Conservation (phyloP, 2,113 vertebrate genomes). For the Embiotoca jacksoni region DNA sequence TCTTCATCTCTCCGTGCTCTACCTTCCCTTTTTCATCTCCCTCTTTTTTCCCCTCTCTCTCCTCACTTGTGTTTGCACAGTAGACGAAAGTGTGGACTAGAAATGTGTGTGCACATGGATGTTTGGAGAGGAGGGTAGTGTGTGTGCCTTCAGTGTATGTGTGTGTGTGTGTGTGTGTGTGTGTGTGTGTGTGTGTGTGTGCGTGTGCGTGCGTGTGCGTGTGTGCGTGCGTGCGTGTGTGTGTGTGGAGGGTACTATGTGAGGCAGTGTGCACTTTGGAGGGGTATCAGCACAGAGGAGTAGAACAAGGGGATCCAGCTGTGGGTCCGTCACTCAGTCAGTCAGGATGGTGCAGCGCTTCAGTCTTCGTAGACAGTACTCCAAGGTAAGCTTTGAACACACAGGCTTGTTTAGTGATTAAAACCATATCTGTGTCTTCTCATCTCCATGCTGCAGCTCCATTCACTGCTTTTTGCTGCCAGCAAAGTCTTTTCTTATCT, state of each 20-base stretch:
- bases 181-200: conserved; percentile 49
- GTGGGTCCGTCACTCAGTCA: conserved; percentile 51
- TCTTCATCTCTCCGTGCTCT: conserved; percentile 59
- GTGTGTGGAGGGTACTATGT: conserved; percentile 41
- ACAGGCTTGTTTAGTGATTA: conserved; percentile 29
- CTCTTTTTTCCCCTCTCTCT: conserved; percentile 18
- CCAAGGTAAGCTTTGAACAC: conserved; percentile 80
- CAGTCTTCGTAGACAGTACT: conserved; percentile 84
- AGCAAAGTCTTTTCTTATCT: conserved; percentile 1
- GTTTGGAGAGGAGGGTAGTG: conserved; percentile 61
- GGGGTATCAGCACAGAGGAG: conserved; percentile 48
- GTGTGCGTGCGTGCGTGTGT: conserved; percentile 47
- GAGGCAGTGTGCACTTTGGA: conserved; percentile 59
- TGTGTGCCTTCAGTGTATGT: conserved; percentile 47
- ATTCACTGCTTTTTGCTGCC: conserved; percentile 9
- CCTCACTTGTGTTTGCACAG: conserved; percentile 70
- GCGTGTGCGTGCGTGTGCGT: conserved; percentile 63
- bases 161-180: conserved; percentile 40
- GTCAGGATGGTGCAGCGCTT: conserved; percentile 86
- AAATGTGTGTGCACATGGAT: conserved; percentile 68
- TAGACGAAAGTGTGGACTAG: conserved; percentile 56
- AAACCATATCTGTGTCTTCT: not conserved
- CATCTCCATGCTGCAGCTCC: conserved; percentile 11
- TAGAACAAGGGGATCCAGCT: conserved; percentile 60
- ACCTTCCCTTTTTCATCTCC: conserved; percentile 30